Percentiles rank a stretch among this genome's conserved stretches.
Conservation (phyloP, 2,888 invertebrate species). For the Eristalinus sepulchralis region DNA sequence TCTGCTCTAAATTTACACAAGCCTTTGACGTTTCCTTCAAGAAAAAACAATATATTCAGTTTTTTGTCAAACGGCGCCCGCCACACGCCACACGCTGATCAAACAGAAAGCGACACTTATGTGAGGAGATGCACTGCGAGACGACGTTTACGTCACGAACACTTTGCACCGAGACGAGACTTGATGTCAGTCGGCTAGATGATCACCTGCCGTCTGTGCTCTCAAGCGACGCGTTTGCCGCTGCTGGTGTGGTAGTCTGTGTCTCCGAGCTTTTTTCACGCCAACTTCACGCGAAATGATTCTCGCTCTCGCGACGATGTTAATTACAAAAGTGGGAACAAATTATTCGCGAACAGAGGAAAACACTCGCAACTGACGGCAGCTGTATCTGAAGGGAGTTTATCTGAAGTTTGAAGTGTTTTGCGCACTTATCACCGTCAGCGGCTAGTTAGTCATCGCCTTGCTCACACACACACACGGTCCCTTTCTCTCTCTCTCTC, state of each 20-base stretch:
- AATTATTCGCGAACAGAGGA: not conserved
- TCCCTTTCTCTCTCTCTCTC: conserved; percentile 7
- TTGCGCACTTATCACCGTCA: conserved; percentile 35
- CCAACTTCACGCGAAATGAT: conserved; percentile 28
- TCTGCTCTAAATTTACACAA: not conserved
- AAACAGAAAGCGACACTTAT: conserved; percentile 2
- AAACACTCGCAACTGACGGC: not conserved
- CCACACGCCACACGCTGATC: conserved; percentile 47
- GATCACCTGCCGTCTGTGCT: conserved; percentile 23
- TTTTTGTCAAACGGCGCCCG: not conserved
- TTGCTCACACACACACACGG: not conserved
- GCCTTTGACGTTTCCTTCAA: not conserved
- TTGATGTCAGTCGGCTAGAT: not conserved
- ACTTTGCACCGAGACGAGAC: conserved; percentile 1
- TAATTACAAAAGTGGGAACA: conserved; percentile 5
- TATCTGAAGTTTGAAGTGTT: conserved; percentile 32
- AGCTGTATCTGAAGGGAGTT: conserved; percentile 17
- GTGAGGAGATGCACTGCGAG: not conserved
- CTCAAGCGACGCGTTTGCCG: not conserved
- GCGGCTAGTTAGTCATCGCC: conserved; percentile 34
- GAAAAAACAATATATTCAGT: conserved; percentile 20
- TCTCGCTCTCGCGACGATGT: conserved; percentile 4
- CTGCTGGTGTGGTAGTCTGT: not conserved
- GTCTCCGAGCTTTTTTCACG: conserved; percentile 35
- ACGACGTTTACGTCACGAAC: conserved; percentile 36